A percentile compares a stretch with the other conserved stretches of the same genome.
Conservation (phyloP, 2,797 vertebrate species). For the Arctocebus calabarensis region DNA sequence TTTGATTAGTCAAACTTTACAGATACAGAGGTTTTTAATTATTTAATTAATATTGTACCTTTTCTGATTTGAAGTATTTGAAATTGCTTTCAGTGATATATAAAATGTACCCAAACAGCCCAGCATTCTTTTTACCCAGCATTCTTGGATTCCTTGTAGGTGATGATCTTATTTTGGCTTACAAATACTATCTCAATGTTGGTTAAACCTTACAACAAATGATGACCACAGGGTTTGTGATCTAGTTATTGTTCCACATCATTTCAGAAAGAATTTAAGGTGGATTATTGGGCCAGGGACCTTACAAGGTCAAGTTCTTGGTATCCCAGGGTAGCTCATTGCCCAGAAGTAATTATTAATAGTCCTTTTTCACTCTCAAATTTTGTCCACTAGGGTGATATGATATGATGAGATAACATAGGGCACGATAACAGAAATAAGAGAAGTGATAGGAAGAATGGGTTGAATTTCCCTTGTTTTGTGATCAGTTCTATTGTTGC, state of each 20-base stretch:
- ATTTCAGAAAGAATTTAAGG: neutral
- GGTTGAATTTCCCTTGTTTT: neutral
- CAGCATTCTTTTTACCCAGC: neutral
- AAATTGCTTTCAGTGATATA: neutral
- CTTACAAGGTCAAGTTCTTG: neutral
- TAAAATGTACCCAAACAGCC: neutral
- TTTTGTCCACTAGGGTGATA: neutral
- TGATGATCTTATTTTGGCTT: accelerated
- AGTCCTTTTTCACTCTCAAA: neutral
- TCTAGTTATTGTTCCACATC: neutral
- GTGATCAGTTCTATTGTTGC: neutral
- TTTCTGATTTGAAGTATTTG: neutral
- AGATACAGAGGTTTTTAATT: neutral
- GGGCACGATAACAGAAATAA: neutral
- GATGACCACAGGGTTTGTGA: neutral
- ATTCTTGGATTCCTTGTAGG: neutral
- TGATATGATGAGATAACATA: neutral
- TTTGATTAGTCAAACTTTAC: neutral
- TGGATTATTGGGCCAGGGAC: accelerated
- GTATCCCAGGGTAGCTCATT: neutral
- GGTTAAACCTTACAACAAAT: neutral
- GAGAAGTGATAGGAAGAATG: neutral
- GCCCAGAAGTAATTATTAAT: neutral
- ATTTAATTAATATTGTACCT: neutral
- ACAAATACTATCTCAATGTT: neutral